These are phyloP conservation scores for Drosophila cardini DNA, from an alignment of 1,140 invertebrate genomes.

Conservation along the genomic window DNA sequence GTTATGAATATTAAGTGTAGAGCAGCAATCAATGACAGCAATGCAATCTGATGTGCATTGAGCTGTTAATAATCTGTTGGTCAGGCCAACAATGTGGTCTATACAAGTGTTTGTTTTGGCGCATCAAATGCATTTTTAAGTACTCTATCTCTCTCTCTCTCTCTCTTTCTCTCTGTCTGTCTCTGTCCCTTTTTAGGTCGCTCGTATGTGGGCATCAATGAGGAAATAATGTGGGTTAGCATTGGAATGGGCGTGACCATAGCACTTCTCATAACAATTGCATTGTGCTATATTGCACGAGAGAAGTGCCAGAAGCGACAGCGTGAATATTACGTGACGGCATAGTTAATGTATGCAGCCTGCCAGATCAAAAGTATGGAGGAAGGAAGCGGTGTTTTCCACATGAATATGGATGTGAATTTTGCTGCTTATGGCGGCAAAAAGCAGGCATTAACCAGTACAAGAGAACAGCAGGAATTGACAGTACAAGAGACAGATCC, in stretches of 20 bases:
- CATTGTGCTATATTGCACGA: conserved; percentile 91
- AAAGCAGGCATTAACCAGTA: conserved; percentile 20
- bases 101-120: background rate
- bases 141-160: background rate
- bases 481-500: conserved; percentile 8
- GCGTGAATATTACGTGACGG: conserved; percentile 89
- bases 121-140: conserved; percentile 3
- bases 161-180: background rate
- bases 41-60: background rate
- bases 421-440: conserved; percentile 2
- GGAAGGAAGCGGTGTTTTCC: conserved; percentile 32
- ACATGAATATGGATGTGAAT: conserved; percentile 33
- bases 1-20: conserved; percentile 11
- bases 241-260: conserved; percentile 94
- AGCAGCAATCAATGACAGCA: conserved; percentile 1
- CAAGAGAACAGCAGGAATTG: background rate
- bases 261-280: conserved; percentile 91
- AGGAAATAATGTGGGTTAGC: conserved; percentile 94
- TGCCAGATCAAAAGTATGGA: conserved; percentile 37
- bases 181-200: conserved; percentile 86
- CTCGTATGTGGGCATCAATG: conserved; percentile 92
- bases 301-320: conserved; percentile 91
- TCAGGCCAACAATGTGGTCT: background rate
- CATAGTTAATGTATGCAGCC: conserved; percentile 85
- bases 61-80: conserved; percentile 8